Evolutionary conservation across 2,797 vertebrate species (phyloP), one percentile per base, ranked within the genome.

Genomic region (Alfaro cultratus): DNA sequence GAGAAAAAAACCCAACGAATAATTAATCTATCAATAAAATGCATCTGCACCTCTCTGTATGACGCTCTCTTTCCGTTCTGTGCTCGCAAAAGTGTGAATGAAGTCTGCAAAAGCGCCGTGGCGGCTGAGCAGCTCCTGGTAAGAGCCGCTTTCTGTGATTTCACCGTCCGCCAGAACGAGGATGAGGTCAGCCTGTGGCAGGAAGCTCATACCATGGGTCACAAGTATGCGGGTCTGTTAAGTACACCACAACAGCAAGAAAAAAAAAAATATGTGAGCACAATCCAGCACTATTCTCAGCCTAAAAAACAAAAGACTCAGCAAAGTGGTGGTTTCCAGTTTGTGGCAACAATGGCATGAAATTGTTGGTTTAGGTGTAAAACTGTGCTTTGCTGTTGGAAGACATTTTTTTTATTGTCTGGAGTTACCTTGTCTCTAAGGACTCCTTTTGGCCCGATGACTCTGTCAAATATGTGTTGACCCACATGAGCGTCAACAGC

Each of bases 171-270:
- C 95, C 88, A 99, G 90, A 70, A 99, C 97, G 45, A 98, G 86
- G 60, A 99, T 97, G 84, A 92, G 94, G 90, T 99, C 97, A 18
- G 96, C 96, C 87, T 97, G 97, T 4, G 97, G 97, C 93, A 99
- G 95, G 95, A 98, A 84, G 80, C 96, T 97, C 88, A 95, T 94
- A 12, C 97, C 89, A 34, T 99, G 97, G 79, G 99, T 99, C 87
- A 98, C 98, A 77, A 99, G 96, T 83, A 99, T 93, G 60, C 98
- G 97, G 10, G 98, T 99, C 98, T 99, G 92, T 79, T 83, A 55
- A 87, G 84, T 43, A 83, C 90, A 76, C 78, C 88, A 79, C 83
- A 90, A 29, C 79, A 77, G 6, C 34, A 81, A 87, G 85, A 86
- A 73, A 60, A 85, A 89, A 87, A 89, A 82, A 79, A 74, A 57